Conservation (phyloP, 2,113 vertebrate species). For the Trachemys scripta region DNA sequence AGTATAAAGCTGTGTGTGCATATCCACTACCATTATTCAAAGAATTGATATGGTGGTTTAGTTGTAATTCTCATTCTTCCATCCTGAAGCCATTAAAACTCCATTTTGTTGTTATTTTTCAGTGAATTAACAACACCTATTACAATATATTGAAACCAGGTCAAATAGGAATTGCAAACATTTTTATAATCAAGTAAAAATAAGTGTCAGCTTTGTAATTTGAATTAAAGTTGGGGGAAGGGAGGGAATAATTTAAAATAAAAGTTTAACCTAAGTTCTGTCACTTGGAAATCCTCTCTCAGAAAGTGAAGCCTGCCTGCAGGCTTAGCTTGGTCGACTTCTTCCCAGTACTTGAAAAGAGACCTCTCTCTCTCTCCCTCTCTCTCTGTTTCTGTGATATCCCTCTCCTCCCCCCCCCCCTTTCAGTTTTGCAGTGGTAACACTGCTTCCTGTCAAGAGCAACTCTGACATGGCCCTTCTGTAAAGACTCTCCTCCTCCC, state of each 20-base stretch:
- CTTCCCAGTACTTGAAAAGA: background rate
- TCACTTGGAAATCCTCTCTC: background rate
- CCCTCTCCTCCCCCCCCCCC: background rate
- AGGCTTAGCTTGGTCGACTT: background rate
- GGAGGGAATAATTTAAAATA: accelerated
- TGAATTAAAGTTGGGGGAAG: background rate
- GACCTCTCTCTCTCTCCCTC: background rate
- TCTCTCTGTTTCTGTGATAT: background rate
- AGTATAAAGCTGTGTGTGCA: accelerated
- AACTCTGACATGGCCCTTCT: constrained; percentile 44
- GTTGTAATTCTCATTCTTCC: background rate
- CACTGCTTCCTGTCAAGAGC: constrained; percentile 64
- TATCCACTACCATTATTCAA: accelerated
- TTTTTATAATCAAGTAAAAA: background rate
- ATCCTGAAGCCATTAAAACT: background rate
- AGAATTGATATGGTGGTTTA: background rate
- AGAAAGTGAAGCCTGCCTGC: background rate
- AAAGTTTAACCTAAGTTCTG: background rate
- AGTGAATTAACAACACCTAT: background rate
- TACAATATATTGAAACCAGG: accelerated
- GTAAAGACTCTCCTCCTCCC: background rate
- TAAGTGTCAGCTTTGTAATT: background rate
- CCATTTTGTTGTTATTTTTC: accelerated
- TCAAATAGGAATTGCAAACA: background rate
- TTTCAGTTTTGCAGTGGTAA: constrained; percentile 10